A percentile compares a stretch with the other conserved stretches of the same genome.
These are phyloP conservation scores for Butastur rufipennis DNA, from an alignment of 2,113 vertebrate genomes.

Conservation along the genomic window DNA sequence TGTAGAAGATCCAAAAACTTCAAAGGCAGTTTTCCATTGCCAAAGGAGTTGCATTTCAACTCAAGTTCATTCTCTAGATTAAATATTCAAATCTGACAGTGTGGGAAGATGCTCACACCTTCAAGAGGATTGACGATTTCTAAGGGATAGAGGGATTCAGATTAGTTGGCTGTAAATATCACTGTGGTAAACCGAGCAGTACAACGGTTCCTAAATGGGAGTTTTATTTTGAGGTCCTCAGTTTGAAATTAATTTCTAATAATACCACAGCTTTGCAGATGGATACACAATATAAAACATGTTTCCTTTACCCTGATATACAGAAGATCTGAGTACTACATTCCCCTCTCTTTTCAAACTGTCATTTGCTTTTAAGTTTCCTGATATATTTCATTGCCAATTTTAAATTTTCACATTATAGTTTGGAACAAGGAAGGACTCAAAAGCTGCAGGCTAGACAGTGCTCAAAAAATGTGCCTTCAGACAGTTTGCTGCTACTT, in stretches of 20 bases:
- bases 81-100: constrained; percentile 22
- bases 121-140: not conserved
- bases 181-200: not conserved
- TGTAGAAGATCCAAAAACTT: constrained; percentile 12
- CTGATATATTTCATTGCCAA: not conserved
- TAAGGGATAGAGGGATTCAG: not conserved
- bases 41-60: constrained; percentile 18
- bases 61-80: not conserved
- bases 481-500: not conserved
- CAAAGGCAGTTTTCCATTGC: constrained; percentile 35
- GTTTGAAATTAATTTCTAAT: not conserved
- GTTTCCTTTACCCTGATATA: not conserved
- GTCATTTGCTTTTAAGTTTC: not conserved
- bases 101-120: constrained; percentile 18
- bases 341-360: not conserved
- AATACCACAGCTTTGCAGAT: not conserved
- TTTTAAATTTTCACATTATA: not conserved
- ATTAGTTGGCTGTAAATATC: not conserved
- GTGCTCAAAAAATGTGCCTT: not conserved
- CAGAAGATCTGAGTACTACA: not conserved
- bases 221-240: not conserved
- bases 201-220: not conserved
- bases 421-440: not conserved
- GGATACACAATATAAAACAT: not conserved
- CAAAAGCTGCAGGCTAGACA: not conserved